Conservation (phyloP, 2,797 vertebrate genomes). For the Takifugu ocellatus region DNA sequence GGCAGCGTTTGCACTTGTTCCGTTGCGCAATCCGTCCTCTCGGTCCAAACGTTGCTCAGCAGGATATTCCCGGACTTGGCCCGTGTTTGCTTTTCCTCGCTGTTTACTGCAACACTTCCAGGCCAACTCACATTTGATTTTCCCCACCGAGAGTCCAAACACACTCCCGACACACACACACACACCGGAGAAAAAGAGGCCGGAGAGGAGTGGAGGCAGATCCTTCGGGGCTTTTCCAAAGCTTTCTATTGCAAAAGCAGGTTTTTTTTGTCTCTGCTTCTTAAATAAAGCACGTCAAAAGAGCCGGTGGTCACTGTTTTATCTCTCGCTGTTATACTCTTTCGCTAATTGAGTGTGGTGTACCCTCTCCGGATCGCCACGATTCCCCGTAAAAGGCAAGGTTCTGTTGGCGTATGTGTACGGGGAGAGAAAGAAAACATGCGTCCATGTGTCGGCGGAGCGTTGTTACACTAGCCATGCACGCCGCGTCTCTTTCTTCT, state of each 20-base stretch:
- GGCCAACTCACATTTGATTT: slow-evolving; percentile 72
- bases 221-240: slow-evolving; percentile 73
- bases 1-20: slow-evolving; percentile 56
- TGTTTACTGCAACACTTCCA: slow-evolving; percentile 75
- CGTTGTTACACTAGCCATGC: slow-evolving; percentile 75
- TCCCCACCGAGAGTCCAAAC: slow-evolving; percentile 66
- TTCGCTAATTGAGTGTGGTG: slow-evolving; percentile 76
- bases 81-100: slow-evolving; percentile 66
- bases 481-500: slow-evolving; percentile 65
- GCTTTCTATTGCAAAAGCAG: slow-evolving; percentile 72
- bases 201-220: slow-evolving; percentile 62
- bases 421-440: slow-evolving; percentile 21
- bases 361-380: slow-evolving; percentile 50
- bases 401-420: neutral
- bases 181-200: slow-evolving; percentile 63
- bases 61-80: slow-evolving; percentile 70
- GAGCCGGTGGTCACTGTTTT: slow-evolving; percentile 71
- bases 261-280: slow-evolving; percentile 42
- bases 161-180: slow-evolving; percentile 48
- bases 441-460: slow-evolving; percentile 62
- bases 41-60: slow-evolving; percentile 64
- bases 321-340: slow-evolving; percentile 75
- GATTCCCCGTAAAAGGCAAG: slow-evolving; percentile 47
- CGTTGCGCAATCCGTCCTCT: slow-evolving; percentile 61
- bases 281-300: slow-evolving; percentile 62